phyloP scores from a whole-genome alignment of 2,113 vertebrate species.

The Carassius carassius region DNA sequence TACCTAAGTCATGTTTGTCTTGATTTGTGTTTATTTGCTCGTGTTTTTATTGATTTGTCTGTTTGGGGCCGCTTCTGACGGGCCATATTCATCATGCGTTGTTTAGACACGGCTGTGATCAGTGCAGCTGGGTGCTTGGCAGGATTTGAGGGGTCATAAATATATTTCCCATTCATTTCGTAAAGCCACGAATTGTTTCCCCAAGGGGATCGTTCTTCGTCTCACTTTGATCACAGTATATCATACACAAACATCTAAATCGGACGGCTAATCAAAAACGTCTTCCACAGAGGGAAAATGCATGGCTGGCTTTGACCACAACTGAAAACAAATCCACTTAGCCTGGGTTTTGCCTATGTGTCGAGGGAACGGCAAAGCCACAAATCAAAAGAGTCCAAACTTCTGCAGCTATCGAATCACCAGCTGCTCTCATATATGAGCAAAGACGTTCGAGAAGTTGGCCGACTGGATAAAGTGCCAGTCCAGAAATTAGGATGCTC shows the following conservation, averaged over 20 bases:
- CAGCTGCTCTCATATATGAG: constrained; percentile 56
- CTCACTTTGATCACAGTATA: constrained; percentile 62
- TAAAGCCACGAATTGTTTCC: constrained; percentile 56
- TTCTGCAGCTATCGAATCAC: constrained; percentile 58
- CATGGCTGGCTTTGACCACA: constrained; percentile 56
- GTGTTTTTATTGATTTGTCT: constrained; percentile 50
- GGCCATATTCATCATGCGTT: constrained; percentile 52
- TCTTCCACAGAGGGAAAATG: constrained; percentile 57
- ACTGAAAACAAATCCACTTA: constrained; percentile 61
- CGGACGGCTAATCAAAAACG: constrained; percentile 61
- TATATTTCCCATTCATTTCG: constrained; percentile 55
- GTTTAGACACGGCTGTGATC: constrained; percentile 54
- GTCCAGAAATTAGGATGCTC: constrained; percentile 55
- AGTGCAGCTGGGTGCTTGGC: constrained; percentile 50
- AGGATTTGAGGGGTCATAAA: constrained; percentile 44
- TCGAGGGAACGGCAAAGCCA: constrained; percentile 57
- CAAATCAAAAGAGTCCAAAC: constrained; percentile 60
- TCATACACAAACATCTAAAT: constrained; percentile 61
- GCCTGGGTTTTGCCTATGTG: constrained; percentile 45
- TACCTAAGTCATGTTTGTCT: constrained; percentile 47
- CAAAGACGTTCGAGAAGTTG: constrained; percentile 43
- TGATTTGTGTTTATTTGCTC: constrained; percentile 56
- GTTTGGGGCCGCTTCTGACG: constrained; percentile 29
- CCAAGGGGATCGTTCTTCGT: constrained; percentile 41
- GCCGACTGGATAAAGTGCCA: constrained; percentile 45